phyloP scores from a whole-genome alignment of 2,888 invertebrate species.

The Dryadula phaetusa region DNA sequence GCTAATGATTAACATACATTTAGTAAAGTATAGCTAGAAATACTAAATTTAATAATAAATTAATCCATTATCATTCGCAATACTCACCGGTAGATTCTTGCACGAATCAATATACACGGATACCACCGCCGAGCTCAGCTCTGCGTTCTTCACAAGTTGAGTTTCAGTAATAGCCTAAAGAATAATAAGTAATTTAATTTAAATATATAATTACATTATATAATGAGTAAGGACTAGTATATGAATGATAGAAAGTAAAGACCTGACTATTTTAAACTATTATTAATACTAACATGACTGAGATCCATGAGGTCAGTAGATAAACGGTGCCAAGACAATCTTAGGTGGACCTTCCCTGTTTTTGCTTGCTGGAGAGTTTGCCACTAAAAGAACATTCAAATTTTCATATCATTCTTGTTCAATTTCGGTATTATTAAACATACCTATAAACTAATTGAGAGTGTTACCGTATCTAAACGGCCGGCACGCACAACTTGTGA shows the following conservation, averaged over 20 bases:
- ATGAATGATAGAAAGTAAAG: no score
- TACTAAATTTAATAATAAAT: no score
- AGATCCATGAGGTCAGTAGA: slow-evolving; percentile 89
- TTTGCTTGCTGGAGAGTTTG: slow-evolving; percentile 97
- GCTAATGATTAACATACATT: no score
- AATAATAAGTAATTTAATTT: background rate
- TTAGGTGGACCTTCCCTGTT: slow-evolving; percentile 96
- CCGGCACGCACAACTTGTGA: slow-evolving; percentile 77
- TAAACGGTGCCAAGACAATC: slow-evolving; percentile 94
- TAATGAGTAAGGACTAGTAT: no score
- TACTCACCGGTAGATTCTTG: slow-evolving; percentile 93
- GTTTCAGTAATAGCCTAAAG: slow-evolving; percentile 89
- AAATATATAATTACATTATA: background rate
- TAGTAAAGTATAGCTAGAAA: no score
- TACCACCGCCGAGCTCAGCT: slow-evolving; percentile 90
- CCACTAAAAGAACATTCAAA: slow-evolving; percentile 87
- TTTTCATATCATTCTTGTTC: background rate
- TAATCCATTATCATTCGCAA: background rate
- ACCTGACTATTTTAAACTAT: no score
- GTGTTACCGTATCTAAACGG: slow-evolving; percentile 73
- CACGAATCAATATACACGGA: slow-evolving; percentile 97
- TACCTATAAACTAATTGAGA: background rate
- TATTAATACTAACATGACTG: slow-evolving; percentile 85
- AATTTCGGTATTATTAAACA: background rate
- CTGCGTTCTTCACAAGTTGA: slow-evolving; percentile 88